These are phyloP conservation scores for Myxocyprinus asiaticus DNA, from an alignment of 2,113 vertebrate species.

Conservation along the genomic window DNA sequence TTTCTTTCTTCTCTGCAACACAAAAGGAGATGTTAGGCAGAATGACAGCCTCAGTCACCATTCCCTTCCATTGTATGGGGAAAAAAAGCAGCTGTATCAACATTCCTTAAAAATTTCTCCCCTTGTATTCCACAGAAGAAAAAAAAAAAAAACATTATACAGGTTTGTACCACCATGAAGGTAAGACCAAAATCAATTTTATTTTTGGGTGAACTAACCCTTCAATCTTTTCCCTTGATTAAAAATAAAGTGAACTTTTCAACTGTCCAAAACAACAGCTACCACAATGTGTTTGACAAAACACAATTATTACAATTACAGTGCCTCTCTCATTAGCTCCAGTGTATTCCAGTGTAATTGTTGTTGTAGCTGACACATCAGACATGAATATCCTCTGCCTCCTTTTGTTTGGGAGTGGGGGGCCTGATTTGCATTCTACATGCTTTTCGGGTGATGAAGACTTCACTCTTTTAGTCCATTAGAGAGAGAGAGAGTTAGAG, in stretches of 20 bases:
- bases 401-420: conserved; percentile 84
- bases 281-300: conserved; percentile 83
- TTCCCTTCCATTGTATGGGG: too few species aligned
- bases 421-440: conserved; percentile 87
- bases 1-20: too few species aligned
- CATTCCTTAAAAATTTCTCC: too few species aligned
- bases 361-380: conserved; percentile 92
- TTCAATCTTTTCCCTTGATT: not conserved
- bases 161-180: too few species aligned
- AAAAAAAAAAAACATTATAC: too few species aligned
- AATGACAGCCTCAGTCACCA: too few species aligned
- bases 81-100: too few species aligned
- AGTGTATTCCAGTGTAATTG: conserved; percentile 91
- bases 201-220: too few species aligned
- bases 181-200: too few species aligned
- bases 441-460: conserved; percentile 91
- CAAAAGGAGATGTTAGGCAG: too few species aligned
- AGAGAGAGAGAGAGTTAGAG: conserved; percentile 64
- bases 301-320: conserved; percentile 85
- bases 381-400: conserved; percentile 91
- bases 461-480: conserved; percentile 92
- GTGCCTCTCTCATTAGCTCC: conserved; percentile 87
- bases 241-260: conserved; percentile 22
- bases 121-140: too few species aligned
- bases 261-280: conserved; percentile 84